Percentiles rank a stretch among this genome's conserved stretches.
These are phyloP conservation scores for Drosophila virilis DNA, from an alignment of 1,140 invertebrate species.

Conservation along the genomic window DNA sequence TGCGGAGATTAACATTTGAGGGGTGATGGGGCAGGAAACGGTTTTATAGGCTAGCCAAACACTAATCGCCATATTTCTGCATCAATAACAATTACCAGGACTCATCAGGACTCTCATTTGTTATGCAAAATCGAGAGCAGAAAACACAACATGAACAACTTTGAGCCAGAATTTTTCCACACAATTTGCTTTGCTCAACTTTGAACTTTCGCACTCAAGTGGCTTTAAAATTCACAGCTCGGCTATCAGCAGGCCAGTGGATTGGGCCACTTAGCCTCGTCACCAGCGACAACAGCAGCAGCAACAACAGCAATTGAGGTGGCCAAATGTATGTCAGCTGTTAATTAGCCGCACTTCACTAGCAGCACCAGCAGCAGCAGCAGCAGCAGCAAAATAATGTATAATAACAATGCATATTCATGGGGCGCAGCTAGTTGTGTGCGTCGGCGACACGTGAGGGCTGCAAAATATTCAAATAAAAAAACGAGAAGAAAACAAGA, in stretches of 20 bases:
- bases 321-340: constrained; percentile 65
- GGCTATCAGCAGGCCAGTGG: constrained; percentile 6
- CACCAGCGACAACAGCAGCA: constrained; percentile 24
- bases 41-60: constrained; percentile 13
- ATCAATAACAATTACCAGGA: constrained; percentile 69
- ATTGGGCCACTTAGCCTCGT: constrained; percentile 49
- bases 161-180: constrained; percentile 52
- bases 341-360: constrained; percentile 66
- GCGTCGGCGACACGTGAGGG: constrained; percentile 19
- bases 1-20: neutral
- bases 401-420: constrained; percentile 74
- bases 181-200: constrained; percentile 45
- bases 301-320: constrained; percentile 11
- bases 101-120: constrained; percentile 33
- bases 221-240: constrained; percentile 37
- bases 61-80: constrained; percentile 73
- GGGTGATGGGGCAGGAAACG: neutral
- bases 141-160: constrained; percentile 15
- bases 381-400: constrained; percentile 2
- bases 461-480: neutral
- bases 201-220: constrained; percentile 12
- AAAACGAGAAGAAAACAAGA: neutral
- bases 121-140: constrained; percentile 39
- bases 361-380: constrained; percentile 12
- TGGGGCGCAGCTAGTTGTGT: constrained; percentile 21